Evolutionary conservation across 2,113 vertebrate species (phyloP).

Genomic region (Gasterosteus aculeatus): DNA sequence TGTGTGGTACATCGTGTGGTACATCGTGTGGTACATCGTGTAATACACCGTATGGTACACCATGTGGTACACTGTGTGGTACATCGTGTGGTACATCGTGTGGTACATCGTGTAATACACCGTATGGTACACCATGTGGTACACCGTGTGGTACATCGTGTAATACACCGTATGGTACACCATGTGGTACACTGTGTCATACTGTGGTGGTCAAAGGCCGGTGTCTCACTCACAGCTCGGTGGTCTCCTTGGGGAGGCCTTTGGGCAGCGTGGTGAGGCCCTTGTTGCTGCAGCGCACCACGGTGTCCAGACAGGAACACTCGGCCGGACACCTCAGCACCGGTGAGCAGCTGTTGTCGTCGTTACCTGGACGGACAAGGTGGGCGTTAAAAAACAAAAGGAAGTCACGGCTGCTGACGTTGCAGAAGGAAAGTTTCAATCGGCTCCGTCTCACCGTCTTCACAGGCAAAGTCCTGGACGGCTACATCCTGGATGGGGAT

Average conservation of each 20-base stretch:
- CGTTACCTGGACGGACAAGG: slow-evolving; percentile 83
- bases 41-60: too few relatives aligned
- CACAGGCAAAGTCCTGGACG: slow-evolving; percentile 96
- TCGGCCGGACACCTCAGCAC: slow-evolving; percentile 92
- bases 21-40: too few relatives aligned
- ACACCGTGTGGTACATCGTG: too few relatives aligned
- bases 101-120: too few relatives aligned
- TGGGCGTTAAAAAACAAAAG: not conserved
- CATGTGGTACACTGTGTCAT: too few relatives aligned
- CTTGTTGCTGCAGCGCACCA: slow-evolving; percentile 99
- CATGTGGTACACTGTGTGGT: too few relatives aligned
- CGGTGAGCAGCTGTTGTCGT: slow-evolving; percentile 95
- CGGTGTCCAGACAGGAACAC: slow-evolving; percentile 97
- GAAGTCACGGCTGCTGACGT: not conserved
- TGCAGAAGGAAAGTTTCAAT: not conserved
- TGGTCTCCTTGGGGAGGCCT: slow-evolving; percentile 95
- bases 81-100: too few relatives aligned
- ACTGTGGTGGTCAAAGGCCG: too few relatives aligned
- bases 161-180: too few relatives aligned
- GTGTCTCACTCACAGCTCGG: slow-evolving; percentile 90
- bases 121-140: too few relatives aligned
- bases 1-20: too few relatives aligned
- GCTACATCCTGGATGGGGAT: slow-evolving; percentile 99
- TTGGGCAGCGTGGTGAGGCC: slow-evolving; percentile 91
- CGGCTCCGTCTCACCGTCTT: slow-evolving; percentile 85